A percentile compares a stretch with the other conserved stretches of the same genome.
Evolutionary conservation across 2,888 invertebrate genomes (phyloP).

Genomic region (Nematopogon swammerdamellus): DNA sequence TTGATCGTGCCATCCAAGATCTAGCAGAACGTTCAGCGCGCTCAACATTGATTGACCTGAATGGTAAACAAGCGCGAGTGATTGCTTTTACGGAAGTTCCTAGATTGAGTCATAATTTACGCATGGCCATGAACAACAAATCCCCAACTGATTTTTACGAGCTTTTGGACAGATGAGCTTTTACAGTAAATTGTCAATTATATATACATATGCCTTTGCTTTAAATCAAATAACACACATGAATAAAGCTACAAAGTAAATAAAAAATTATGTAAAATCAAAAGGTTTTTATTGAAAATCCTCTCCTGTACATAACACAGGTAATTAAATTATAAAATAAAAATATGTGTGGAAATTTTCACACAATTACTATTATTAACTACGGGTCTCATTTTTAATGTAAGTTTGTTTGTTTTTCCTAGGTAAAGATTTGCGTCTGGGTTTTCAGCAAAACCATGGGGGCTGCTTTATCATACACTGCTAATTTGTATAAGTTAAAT

Average conservation of each 20-base stretch:
- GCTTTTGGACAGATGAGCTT: constrained; percentile 9
- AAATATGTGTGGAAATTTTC: no score
- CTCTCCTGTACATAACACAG: no score
- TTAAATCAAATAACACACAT: constrained; percentile 9
- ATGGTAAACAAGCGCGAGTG: constrained; percentile 8
- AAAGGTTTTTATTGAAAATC: constrained; percentile 17
- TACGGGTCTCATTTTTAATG: no score
- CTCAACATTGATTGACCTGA: constrained; percentile 6
- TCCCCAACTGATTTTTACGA: constrained; percentile 7
- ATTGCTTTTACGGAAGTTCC: constrained; percentile 11
- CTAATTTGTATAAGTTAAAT: no score
- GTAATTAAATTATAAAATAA: no score
- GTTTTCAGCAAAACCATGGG: no score
- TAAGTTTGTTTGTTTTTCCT: no score
- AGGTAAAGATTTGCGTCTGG: no score
- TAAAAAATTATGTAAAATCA: constrained; percentile 15
- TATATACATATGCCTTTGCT: constrained; percentile 10
- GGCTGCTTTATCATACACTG: no score
- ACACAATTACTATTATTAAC: no score
- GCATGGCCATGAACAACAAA: constrained; percentile 6
- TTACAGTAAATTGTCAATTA: constrained; percentile 11
- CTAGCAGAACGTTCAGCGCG: constrained; percentile 5
- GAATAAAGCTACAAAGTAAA: no score
- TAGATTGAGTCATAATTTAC: constrained; percentile 4
- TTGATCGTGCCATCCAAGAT: constrained; percentile 4